Percentiles rank a stretch among this genome's conserved stretches.
phyloP scores from a whole-genome alignment of 2,113 vertebrate genomes.

The Cyphomyrus discorhynchus region DNA sequence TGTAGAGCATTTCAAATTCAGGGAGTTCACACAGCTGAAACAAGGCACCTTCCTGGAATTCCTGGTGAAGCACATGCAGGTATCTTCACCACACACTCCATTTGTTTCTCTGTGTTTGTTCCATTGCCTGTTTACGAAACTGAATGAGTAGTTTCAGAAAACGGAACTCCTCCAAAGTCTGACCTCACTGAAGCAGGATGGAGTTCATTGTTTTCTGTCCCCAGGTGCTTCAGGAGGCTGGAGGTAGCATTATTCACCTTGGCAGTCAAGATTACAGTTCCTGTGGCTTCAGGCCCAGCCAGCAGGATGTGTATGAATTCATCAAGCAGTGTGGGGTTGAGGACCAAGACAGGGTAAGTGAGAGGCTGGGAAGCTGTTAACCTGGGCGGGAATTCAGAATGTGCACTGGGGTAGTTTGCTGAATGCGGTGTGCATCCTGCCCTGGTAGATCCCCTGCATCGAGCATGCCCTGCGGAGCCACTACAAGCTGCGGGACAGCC shows the following conservation, averaged over 20 bases:
- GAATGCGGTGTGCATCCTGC: neutral
- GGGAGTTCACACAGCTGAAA: conserved; percentile 53
- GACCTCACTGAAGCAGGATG: neutral
- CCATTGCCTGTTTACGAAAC: neutral
- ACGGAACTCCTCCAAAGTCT: neutral
- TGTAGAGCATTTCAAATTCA: conserved; percentile 53
- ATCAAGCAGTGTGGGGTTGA: conserved; percentile 61
- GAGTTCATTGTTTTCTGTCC: conserved; percentile 10
- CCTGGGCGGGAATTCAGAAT: neutral
- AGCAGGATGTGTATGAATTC: conserved; percentile 67
- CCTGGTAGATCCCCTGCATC: conserved; percentile 47
- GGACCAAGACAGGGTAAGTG: conserved; percentile 53
- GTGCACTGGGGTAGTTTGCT: neutral
- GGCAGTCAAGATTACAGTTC: conserved; percentile 26
- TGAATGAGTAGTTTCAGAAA: neutral
- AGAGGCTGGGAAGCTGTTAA: neutral
- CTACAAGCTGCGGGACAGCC: conserved; percentile 55
- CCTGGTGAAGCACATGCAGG: conserved; percentile 59
- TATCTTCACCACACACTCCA: neutral
- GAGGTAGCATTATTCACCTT: conserved; percentile 50
- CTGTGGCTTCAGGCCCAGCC: conserved; percentile 54
- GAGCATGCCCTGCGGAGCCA: conserved; percentile 59
- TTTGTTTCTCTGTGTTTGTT: neutral
- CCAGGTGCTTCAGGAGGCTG: conserved; percentile 59
- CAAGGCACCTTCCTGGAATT: conserved; percentile 64